Evolutionary conservation across 2,797 vertebrate genomes (phyloP), one percentile per base, ranked within the genome.

Genomic region (Champsocephalus gunnari): DNA sequence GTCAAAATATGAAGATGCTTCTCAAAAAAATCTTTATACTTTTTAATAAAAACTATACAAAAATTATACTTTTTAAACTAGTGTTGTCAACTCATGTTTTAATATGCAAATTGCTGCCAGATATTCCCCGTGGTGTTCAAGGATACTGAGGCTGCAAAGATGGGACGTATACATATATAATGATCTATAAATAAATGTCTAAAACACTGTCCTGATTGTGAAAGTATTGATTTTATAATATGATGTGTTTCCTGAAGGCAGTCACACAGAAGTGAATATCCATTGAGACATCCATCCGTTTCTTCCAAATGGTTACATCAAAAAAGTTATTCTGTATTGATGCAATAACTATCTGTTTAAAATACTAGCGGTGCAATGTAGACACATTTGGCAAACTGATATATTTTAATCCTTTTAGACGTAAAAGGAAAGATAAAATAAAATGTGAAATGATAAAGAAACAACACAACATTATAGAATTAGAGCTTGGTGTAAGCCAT

Each of bases 61-160:
- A 49, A 38, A 38, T 7, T 38, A 38, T 38, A 38, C n/a, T 47
- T 3, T 62, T 49, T 49, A 57, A 44, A 66, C 69, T 66, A 19
- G 14, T 14, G n/a, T 24, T 56, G 5, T 79, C 50, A 50, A 8
- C 38, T 51, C 34, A 19, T 75, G 21, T 54, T 77, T 80, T 59
- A 71, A 70, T 14, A 73, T 81, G 73, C 64, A 86, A 79, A 82
- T 72, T 59, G 38, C 55, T 66, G 19, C 24, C 32, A 65, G 62
- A 71, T 75, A 68, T 80, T 81, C 53, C 65, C 55, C 44, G 41
- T 66, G 67, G 72, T 71, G 61, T 61, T 81, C 75, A 73, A 73
- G 54, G 74, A 61, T 71, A 66, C 80, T 3, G 17, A 60, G 14
- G 44, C 11, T 53, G 28, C 48, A 38, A 43, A 58, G 44, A 72